These are phyloP conservation scores for Rousettus leschenaultii DNA, from an alignment of 2,113 vertebrate species.

Conservation along the genomic window DNA sequence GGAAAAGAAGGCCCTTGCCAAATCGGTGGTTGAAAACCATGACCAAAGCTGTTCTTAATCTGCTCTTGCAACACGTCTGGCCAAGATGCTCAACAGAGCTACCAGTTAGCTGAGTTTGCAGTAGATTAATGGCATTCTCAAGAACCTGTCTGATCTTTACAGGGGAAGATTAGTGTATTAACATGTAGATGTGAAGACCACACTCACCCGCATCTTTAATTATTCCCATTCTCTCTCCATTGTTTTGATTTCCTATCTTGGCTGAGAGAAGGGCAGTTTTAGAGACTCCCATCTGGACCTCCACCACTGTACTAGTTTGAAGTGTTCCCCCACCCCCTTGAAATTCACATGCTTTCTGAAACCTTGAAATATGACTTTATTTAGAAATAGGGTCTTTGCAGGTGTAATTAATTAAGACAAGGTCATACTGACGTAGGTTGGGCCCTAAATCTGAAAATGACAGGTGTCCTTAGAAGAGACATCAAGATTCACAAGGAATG, in stretches of 20 bases:
- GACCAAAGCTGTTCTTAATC: neutral
- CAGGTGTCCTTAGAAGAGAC: neutral
- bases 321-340: neutral
- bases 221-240: neutral
- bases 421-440: neutral
- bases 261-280: neutral
- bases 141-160: neutral
- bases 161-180: neutral
- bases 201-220: neutral
- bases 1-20: neutral
- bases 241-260: neutral
- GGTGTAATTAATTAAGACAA: neutral
- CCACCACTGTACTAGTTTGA: neutral
- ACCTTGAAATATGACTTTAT: neutral
- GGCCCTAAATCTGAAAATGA: neutral
- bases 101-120: neutral
- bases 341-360: neutral
- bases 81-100: neutral
- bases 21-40: neutral
- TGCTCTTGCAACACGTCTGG: neutral
- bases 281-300: neutral
- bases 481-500: neutral
- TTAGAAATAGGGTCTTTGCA: neutral
- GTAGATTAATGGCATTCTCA: neutral
- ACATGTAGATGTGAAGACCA: neutral